Base-by-base conservation (phyloP, 1,140 invertebrate species). In the Gonioctena quinquepunctata region DNA sequence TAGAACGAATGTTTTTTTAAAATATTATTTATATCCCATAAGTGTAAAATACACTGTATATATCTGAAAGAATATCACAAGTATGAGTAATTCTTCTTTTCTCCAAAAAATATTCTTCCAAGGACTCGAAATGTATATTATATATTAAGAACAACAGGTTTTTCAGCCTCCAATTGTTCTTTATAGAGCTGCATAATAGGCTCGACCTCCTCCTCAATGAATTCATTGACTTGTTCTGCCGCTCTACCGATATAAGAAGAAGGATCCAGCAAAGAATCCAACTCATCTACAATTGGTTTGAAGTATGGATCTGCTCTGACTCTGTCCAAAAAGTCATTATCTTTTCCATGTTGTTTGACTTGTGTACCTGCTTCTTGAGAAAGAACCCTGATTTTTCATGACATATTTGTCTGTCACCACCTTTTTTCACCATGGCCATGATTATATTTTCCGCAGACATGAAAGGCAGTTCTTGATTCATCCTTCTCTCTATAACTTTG, bases 381-480 rank as follows among this genome's bases (percentile, higher is more conserved):
- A 0, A 98, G 83, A 0, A 96, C 92, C 52, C 97, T 88, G 74
- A 99, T 97, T 83, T 96, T 82, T 99, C 97, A 83, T 99, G 97
- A 74, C 96, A 98, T 1, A 93, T 90, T 84, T 99, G 97, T 77
- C 97, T 87, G 85, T 98, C 93, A 1, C 91, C 96, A 25, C 96
- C 96, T 28, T 90, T 89, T 83, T 97, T 96, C 0, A 98, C 96
- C 93, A 99, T 97, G 0, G 94, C 96, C 93, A 99, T 97, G 19
- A 99, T 97, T 13, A 99, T 89, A 82, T 98, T 99, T 83, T 99
- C 97, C 0, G 95, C 91, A 0, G 95, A 92, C 96, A 99, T 98
- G 81, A 99, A 99, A 0, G 97, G 97, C 48, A 99, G 82, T 82
- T 99, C 96, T 80, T 96, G 90, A 0, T 87, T 84, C n/a, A 98